Evolutionary conservation across 2,888 invertebrate genomes (phyloP).

Genomic region (Melanophora roralis): DNA sequence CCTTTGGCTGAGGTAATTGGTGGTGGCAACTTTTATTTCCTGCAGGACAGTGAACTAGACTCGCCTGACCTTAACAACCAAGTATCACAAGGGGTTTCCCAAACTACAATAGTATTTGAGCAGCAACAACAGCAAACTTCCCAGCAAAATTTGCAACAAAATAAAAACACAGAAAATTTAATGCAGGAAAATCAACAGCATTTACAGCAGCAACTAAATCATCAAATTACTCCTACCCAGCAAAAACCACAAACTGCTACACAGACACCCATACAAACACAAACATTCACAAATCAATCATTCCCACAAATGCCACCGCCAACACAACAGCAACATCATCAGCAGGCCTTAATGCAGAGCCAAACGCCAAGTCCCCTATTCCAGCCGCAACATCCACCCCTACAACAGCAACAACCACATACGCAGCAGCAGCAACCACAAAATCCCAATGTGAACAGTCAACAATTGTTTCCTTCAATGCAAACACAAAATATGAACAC

Average conservation of each 20-base stretch:
- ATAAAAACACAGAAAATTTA: conserved; percentile 52
- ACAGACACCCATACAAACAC: conserved; percentile 83
- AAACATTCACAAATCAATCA: conserved; percentile 91
- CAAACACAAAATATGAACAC: conserved; percentile 30
- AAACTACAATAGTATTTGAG: conserved; percentile 63
- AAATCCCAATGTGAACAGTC: conserved; percentile 62
- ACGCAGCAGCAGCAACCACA: conserved; percentile 65
- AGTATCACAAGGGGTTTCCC: conserved; percentile 46
- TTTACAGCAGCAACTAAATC: conserved; percentile 36
- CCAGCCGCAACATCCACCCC: conserved; percentile 64
- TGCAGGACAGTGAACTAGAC: conserved; percentile 94
- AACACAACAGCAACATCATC: conserved; percentile 18
- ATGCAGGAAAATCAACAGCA: conserved; percentile 54
- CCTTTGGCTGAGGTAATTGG: conserved; percentile 88
- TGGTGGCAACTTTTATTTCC: conserved; percentile 86
- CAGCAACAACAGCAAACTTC: conserved; percentile 63
- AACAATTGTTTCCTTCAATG: conserved; percentile 69
- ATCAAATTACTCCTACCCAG: conserved; percentile 47
- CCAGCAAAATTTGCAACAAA: conserved; percentile 57
- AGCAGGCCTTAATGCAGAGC: conserved; percentile 44
- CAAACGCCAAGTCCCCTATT: conserved; percentile 64
- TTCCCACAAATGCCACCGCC: conserved; percentile 78
- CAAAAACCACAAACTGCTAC: conserved; percentile 68
- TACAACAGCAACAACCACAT: conserved; percentile 45
- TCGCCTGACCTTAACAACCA: conserved; percentile 80